Conservation (phyloP, 2,797 vertebrate genomes). For the Perodicticus potto region DNA sequence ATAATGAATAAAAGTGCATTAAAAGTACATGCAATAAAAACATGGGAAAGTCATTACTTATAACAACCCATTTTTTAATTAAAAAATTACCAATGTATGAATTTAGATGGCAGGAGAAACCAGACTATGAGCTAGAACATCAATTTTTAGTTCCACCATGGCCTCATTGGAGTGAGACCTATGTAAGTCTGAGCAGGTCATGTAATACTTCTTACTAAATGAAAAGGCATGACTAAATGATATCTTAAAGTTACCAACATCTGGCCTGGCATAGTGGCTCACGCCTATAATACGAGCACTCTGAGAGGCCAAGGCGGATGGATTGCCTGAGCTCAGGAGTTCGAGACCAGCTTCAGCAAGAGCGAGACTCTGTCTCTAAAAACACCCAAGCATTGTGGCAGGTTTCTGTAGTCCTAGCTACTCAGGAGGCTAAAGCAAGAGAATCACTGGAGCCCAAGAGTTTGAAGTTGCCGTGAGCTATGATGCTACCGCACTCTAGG, state of each 20-base stretch:
- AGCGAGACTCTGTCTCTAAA: too few relatives aligned
- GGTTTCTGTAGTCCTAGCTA: too few relatives aligned
- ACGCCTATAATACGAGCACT: too few relatives aligned
- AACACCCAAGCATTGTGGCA: too few relatives aligned
- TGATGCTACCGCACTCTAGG: too few relatives aligned
- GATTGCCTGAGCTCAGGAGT: too few relatives aligned
- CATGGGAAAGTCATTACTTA: neutral
- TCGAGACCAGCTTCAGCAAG: too few relatives aligned
- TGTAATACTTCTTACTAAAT: constrained; percentile 8
- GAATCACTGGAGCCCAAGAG: too few relatives aligned
- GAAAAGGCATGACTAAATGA: neutral
- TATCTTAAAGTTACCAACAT: neutral
- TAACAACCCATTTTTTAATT: neutral
- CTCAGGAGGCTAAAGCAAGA: too few relatives aligned
- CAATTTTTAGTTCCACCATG: neutral
- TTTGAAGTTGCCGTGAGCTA: too few relatives aligned
- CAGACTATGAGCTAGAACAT: neutral
- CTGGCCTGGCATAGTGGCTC: neutral
- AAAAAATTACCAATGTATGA: neutral
- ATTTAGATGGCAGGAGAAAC: neutral
- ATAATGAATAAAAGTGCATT: neutral
- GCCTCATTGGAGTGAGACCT: neutral
- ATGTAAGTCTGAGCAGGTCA: neutral
- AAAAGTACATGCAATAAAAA: neutral
- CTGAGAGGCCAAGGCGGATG: too few relatives aligned